Percentiles rank a stretch among this genome's conserved stretches.
Evolutionary conservation across 2,113 vertebrate species (phyloP).

Genomic region (Thomomys bottae): DNA sequence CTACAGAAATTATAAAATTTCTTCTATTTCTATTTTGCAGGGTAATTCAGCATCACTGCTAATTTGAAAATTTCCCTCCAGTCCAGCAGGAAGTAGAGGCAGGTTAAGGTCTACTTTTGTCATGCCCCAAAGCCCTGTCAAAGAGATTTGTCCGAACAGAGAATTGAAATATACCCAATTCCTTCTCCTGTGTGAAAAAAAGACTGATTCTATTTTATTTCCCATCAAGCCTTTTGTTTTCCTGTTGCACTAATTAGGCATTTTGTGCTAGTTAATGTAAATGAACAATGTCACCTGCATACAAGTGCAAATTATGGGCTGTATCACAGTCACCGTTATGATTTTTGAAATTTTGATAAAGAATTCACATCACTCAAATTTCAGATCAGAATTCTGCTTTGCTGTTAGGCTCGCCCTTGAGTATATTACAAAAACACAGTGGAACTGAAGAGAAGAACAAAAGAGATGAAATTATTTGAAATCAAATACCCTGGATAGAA

Average conservation of each 20-base stretch:
- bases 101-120: not conserved
- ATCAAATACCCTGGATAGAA: conserved; percentile 35
- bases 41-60: not conserved
- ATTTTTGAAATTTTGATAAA: conserved; percentile 66
- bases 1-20: not conserved
- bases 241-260: conserved; percentile 16
- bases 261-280: conserved; percentile 52
- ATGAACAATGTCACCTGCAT: conserved; percentile 58
- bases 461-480: conserved; percentile 66
- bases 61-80: not conserved
- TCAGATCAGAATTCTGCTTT: conserved; percentile 55
- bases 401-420: conserved; percentile 64
- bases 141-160: not conserved
- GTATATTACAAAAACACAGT: conserved; percentile 55
- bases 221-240: not conserved
- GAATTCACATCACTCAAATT: conserved; percentile 62
- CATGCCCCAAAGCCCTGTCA: not conserved
- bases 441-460: conserved; percentile 64
- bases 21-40: not conserved
- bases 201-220: not conserved
- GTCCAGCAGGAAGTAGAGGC: not conserved
- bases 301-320: conserved; percentile 46
- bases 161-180: not conserved
- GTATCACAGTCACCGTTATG: conserved; percentile 43
- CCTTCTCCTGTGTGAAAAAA: not conserved